phyloP scores from a whole-genome alignment of 2,113 vertebrate genomes.

The Xiphophorus hellerii region DNA sequence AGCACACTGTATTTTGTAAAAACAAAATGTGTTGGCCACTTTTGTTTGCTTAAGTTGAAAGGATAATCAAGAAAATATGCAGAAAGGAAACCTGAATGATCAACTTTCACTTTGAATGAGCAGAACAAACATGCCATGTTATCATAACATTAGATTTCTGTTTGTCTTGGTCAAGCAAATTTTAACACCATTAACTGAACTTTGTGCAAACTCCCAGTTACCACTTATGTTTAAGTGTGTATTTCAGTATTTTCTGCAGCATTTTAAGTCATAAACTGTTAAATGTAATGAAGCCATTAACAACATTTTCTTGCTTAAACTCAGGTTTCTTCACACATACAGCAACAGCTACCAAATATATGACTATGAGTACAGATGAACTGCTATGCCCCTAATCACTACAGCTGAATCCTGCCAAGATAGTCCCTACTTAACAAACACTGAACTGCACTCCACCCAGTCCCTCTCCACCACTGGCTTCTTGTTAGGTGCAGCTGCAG shows the following conservation, averaged over 20 bases:
- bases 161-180: conserved; percentile 24
- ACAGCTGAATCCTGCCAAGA: conserved; percentile 44
- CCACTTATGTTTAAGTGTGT: not conserved
- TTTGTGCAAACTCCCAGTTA: not conserved
- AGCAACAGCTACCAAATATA: not conserved
- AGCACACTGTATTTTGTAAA: not conserved
- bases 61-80: conserved; percentile 16
- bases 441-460: conserved; percentile 69
- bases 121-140: conserved; percentile 34
- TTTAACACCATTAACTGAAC: conserved; percentile 13
- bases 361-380: not conserved
- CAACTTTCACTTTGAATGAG: conserved; percentile 15
- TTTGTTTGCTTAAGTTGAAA: conserved; percentile 10
- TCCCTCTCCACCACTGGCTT: conserved; percentile 61
- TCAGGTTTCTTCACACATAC: not conserved
- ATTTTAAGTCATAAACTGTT: not conserved
- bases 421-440: conserved; percentile 50
- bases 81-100: not conserved
- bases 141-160: conserved; percentile 23
- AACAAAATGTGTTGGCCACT: not conserved
- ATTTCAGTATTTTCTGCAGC: not conserved
- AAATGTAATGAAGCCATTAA: not conserved
- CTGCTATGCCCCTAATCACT: conserved; percentile 8
- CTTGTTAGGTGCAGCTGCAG: conserved; percentile 74
- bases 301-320: not conserved